These are phyloP conservation scores for Mythimna impura DNA, from an alignment of 2,888 invertebrate genomes.

Conservation along the genomic window DNA sequence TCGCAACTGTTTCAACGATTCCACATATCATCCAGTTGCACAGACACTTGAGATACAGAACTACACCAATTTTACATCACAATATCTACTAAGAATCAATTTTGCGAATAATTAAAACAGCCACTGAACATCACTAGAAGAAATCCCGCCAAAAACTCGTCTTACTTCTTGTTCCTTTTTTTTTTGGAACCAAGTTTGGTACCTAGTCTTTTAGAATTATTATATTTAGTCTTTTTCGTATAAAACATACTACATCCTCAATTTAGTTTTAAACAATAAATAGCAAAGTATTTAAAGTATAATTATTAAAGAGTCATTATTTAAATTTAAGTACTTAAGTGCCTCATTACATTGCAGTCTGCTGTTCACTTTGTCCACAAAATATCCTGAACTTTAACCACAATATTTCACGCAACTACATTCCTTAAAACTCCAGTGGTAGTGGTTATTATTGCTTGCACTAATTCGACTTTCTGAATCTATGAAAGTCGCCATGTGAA, in stretches of 20 bases:
- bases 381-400: not conserved
- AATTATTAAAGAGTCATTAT: constrained; percentile 40
- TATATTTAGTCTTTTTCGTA: constrained; percentile 8
- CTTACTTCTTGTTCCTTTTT: too few species aligned
- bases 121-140: too few species aligned
- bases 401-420: not conserved
- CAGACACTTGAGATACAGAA: too few species aligned
- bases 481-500: constrained; percentile 30
- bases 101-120: too few species aligned
- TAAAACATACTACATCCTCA: constrained; percentile 29
- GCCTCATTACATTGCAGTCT: constrained; percentile 33
- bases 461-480: not conserved
- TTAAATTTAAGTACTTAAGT: constrained; percentile 35
- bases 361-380: constrained; percentile 28
- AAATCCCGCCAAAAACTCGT: too few species aligned
- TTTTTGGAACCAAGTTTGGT: too few species aligned
- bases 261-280: constrained; percentile 30
- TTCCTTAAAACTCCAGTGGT: accelerated
- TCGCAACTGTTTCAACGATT: too few species aligned
- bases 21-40: too few species aligned
- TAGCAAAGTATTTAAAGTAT: constrained; percentile 14
- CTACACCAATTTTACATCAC: too few species aligned
- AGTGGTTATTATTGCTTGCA: constrained; percentile 27
- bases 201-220: constrained; percentile 11
- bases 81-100: too few species aligned